phyloP scores from a whole-genome alignment of 2,888 invertebrate species.

The Cabera pusaria region DNA sequence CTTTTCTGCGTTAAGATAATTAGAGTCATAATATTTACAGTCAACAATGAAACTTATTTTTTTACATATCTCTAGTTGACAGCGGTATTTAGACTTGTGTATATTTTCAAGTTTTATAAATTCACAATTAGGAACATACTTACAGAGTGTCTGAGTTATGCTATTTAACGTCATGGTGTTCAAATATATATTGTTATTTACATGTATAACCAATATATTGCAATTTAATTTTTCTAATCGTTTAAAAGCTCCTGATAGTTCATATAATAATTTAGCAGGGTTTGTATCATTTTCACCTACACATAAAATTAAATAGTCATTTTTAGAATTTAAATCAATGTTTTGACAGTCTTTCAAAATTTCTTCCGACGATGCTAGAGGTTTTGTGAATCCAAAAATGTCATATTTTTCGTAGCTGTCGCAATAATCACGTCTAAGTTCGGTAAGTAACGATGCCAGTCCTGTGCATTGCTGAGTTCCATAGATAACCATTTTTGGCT shows the following conservation, averaged over 20 bases:
- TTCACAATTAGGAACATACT: constrained; percentile 1
- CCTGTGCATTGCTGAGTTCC: neutral
- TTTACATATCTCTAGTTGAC: no score
- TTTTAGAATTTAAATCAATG: neutral
- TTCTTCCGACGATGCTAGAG: constrained; percentile 1
- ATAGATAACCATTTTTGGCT: neutral
- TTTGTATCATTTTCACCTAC: constrained; percentile 8
- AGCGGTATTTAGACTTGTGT: no score
- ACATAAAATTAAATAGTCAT: constrained; percentile 4
- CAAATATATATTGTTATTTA: constrained; percentile 11
- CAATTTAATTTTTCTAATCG: constrained; percentile 1
- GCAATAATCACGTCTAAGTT: neutral
- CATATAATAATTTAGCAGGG: constrained; percentile 4
- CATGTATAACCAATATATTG: constrained; percentile 6
- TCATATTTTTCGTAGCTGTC: neutral
- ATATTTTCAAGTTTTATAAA: neutral
- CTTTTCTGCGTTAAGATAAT: no score
- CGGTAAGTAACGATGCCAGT: neutral
- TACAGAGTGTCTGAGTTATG: neutral
- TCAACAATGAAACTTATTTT: no score
- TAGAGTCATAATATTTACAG: no score
- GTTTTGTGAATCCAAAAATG: neutral
- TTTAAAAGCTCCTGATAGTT: constrained; percentile 3
- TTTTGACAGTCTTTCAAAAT: neutral
- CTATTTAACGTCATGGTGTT: neutral